Evolutionary conservation across 1,140 invertebrate genomes (phyloP), one percentile per base, ranked within the genome.

Genomic region (Drosophila leontia): DNA sequence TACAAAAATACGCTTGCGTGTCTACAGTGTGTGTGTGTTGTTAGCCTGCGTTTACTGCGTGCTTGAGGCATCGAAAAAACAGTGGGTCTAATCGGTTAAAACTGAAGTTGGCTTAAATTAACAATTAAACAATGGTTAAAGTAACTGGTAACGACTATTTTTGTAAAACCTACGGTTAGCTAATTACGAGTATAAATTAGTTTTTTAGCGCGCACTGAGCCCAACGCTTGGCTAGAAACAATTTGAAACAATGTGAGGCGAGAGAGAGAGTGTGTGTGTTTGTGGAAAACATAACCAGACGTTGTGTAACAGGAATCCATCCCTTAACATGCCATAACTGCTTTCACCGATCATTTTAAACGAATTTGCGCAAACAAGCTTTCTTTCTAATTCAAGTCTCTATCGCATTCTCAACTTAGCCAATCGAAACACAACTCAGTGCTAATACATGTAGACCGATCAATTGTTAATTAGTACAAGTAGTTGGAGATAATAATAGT

Each of bases 121-220:
- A 75, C 88, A 78, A 55, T 62, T 87, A 88, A 75, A 87, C 48
- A 88, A 67, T 75, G 63, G 84, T 84, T 88, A 80, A 62, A 65
- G 75, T 55, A 55, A 56, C 53, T 56, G 60, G 48, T 72, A 65
- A 72, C 19, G 74, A 57, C 56, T 80, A 70, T 39, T 44, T 39
- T 77, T 75, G 80, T 76, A 78, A 68, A 71, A 78, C 41, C 68
- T 74, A 72, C 13, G n/a, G 35, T 58, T 72, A 74, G 37, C 65
- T 74, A 74, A 74, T 53, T 70, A 63, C 41, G 45, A 71, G 60
- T 82, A 82, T 68, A 72, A 84, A 72, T 72, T 76, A 80, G 69
- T 79, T 32, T 61, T 75, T 78, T 63, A 48, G 65, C 69, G 63
- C 60, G 78, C 78, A 80, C 78, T 80, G 59, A 60, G 78, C 63